Evolutionary conservation across 1,140 invertebrate species (phyloP).

Genomic region (Pseudachorutes palmiensis): DNA sequence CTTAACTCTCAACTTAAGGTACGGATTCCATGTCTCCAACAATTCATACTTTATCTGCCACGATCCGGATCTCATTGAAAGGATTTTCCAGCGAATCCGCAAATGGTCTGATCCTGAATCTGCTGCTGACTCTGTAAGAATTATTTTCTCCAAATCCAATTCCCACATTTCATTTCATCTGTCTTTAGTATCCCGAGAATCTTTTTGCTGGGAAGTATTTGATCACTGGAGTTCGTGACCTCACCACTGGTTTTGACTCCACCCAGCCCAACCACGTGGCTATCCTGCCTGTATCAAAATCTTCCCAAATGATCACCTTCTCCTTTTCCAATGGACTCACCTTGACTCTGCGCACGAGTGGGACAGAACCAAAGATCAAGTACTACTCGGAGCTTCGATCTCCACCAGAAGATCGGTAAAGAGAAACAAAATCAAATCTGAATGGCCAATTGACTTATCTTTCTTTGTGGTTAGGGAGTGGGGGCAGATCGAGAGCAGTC

Average conservation of each 20-base stretch:
- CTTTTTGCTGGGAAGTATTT: slow-evolving; percentile 62
- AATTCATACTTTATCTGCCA: slow-evolving; percentile 87
- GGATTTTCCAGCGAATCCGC: slow-evolving; percentile 74
- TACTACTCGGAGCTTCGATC: slow-evolving; percentile 87
- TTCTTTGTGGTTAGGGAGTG: slow-evolving; percentile 56
- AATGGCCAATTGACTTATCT: not conserved
- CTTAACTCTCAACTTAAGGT: slow-evolving; percentile 43
- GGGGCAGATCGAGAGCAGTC: slow-evolving; percentile 51
- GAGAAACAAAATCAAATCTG: slow-evolving; percentile 21
- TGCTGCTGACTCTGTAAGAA: slow-evolving; percentile 47
- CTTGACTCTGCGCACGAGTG: slow-evolving; percentile 85
- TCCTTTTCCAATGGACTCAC: slow-evolving; percentile 78
- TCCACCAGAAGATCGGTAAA: slow-evolving; percentile 5
- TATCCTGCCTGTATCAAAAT: slow-evolving; percentile 64
- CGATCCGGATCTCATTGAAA: slow-evolving; percentile 58
- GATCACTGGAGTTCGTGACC: slow-evolving; percentile 65
- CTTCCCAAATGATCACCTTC: slow-evolving; percentile 95
- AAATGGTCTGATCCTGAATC: slow-evolving; percentile 44
- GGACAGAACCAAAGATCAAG: slow-evolving; percentile 97
- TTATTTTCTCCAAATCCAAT: not conserved
- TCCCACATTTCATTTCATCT: slow-evolving; percentile 23
- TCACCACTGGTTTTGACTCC: slow-evolving; percentile 82
- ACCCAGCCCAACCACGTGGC: slow-evolving; percentile 61
- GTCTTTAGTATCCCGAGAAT: slow-evolving; percentile 60
- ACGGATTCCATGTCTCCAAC: slow-evolving; percentile 74